Base-by-base conservation (phyloP, 2,888 invertebrate genomes). In the Dexiosoma caninum region DNA sequence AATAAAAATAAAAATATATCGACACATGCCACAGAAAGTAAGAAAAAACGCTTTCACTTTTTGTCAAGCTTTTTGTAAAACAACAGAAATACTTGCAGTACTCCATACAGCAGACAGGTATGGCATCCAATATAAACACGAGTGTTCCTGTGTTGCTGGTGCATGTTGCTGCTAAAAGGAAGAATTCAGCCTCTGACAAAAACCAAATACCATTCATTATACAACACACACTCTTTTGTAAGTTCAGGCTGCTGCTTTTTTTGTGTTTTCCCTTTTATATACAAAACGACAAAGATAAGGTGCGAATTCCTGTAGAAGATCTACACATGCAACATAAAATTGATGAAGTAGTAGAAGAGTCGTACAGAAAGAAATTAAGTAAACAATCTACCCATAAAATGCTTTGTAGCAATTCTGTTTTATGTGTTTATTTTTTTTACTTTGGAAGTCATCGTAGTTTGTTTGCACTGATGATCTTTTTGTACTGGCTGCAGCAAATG, bases 21-120 rank as follows among this genome's bases (percentile, higher is more conserved):
- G 64, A 40, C 69, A 81, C 81, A 81, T 77, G 81, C 62, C 77
- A 81, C 81, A 69, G 72, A 55, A 76, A 71, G 57, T 64, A 62
- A 70, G 62, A 74, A 62, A 71, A 81, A 77, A 64, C 62, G 72
- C 77, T 81, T 81, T 81, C 81, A 81, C 81, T 81, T 81, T 77
- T 81, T 27, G 69, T 67, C 57, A 35, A 75, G 46, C 76, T 44
- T 60, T n/a, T 69, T 60, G 44, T 44, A 59, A 59, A 30, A 59
- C 59, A 49, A 40, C 70, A 66, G 16, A 57, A 30, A 74, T 57
- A 66, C 40, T 40, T 66, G 66, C 21, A 46, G 64, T 62, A 66
- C 55, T 21, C 9, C 35, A 57, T 12, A 49, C 46, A 44, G 32
- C 44, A 35, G 7, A 16, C 30, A 16, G 6, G 10, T 9, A 57